A percentile compares a stretch with the other conserved stretches of the same genome.
Evolutionary conservation across 2,888 invertebrate species (phyloP).

Genomic region (Keiferia lycopersicella): DNA sequence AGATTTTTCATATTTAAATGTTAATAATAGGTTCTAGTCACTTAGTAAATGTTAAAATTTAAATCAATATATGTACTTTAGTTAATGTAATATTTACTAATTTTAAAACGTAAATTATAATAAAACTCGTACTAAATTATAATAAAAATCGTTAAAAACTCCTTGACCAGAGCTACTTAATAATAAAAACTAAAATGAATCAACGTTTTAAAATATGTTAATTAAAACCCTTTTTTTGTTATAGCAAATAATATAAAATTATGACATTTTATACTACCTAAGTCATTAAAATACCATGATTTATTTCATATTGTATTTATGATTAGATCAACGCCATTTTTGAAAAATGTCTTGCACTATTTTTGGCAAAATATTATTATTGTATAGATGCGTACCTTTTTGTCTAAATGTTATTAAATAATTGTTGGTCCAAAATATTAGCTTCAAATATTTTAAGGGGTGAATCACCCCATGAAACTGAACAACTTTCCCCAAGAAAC

Average conservation of each 20-base stretch:
- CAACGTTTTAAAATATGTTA: neutral
- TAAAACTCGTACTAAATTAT: too few relatives aligned
- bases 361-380: neutral
- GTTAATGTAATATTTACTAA: neutral
- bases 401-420: constrained; percentile 4
- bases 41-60: constrained; percentile 41
- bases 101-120: neutral
- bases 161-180: neutral
- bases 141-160: neutral
- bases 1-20: constrained; percentile 58
- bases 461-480: too few relatives aligned
- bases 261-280: neutral
- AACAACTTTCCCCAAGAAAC: too few relatives aligned
- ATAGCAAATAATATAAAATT: too few relatives aligned
- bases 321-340: neutral
- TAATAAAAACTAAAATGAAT: neutral
- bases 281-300: neutral
- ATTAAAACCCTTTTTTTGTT: neutral
- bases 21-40: constrained; percentile 32
- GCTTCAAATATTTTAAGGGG: too few relatives aligned
- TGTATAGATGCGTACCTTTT: neutral
- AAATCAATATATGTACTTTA: neutral
- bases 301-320: neutral
- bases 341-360: neutral
- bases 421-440: neutral